Evolutionary conservation across 2,797 vertebrate genomes (phyloP).

Genomic region (Tolypeutes matacus): DNA sequence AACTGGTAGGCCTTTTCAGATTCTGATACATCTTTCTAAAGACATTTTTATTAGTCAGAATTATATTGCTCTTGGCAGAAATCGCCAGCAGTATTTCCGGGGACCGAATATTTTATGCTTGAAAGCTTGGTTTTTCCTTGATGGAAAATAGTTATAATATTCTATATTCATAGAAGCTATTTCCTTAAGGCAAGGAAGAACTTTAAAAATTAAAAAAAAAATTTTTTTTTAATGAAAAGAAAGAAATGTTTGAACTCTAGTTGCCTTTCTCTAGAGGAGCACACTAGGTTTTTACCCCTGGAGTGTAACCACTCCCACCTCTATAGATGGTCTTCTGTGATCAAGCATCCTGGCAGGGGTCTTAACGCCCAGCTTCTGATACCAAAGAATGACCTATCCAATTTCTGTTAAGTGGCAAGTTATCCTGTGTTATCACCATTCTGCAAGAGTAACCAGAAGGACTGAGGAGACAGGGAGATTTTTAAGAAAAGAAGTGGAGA

Average conservation of each 20-base stretch:
- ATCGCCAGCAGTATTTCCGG: background rate
- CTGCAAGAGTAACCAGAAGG: background rate
- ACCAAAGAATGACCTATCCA: background rate
- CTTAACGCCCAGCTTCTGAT: background rate
- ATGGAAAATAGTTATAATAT: background rate
- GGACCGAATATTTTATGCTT: background rate
- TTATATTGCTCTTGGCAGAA: conserved; percentile 1
- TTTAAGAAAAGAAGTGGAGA: background rate
- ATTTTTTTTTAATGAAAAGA: background rate
- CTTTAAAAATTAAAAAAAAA: background rate
- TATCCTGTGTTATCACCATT: background rate
- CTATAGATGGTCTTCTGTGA: background rate
- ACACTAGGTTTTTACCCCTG: background rate
- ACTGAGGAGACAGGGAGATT: background rate
- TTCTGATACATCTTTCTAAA: background rate
- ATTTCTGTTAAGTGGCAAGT: background rate
- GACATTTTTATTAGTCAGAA: conserved; percentile 33
- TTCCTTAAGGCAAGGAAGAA: background rate
- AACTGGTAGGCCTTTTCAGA: background rate
- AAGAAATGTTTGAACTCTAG: background rate
- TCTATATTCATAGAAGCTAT: background rate
- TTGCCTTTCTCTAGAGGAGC: background rate
- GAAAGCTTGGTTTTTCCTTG: background rate
- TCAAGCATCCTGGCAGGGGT: background rate
- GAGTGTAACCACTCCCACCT: background rate